These are phyloP conservation scores for Poeciliopsis gracilis DNA, from an alignment of 2,797 vertebrate genomes.

Conservation along the genomic window DNA sequence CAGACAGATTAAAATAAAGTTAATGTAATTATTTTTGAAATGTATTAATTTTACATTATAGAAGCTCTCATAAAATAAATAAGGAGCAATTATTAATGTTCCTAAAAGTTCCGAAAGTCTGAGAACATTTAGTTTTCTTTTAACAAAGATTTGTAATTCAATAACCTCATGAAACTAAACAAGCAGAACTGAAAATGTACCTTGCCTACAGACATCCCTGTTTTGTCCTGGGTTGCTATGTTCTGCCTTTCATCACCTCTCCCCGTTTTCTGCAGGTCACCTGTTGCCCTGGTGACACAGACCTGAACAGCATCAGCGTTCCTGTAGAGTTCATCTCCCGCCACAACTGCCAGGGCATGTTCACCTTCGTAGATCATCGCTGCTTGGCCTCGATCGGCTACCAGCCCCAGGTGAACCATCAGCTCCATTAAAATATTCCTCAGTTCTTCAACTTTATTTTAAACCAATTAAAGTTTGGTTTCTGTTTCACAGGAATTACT, in stretches of 20 bases:
- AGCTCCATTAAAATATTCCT: too few relatives aligned
- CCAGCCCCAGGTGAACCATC: constrained; percentile 89
- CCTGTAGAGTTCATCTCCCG: constrained; percentile 97
- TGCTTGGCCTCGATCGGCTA: constrained; percentile 91
- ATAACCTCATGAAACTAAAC: constrained; percentile 5
- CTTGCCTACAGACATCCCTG: background rate
- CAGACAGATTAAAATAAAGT: background rate
- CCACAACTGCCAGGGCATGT: constrained; percentile 91
- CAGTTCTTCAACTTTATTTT: background rate
- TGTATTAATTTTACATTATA: background rate
- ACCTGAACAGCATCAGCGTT: constrained; percentile 86
- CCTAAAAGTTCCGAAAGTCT: background rate
- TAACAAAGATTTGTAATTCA: background rate
- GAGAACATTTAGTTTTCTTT: background rate
- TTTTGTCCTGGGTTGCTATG: background rate
- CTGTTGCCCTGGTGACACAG: constrained; percentile 90
- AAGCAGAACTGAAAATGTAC: background rate
- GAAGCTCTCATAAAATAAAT: background rate
- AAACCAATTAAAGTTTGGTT: constrained; percentile 8
- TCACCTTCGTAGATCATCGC: constrained; percentile 96
- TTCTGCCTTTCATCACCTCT: background rate
- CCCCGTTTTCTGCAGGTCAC: constrained; percentile 83
- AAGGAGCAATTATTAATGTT: background rate
- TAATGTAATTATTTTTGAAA: background rate
- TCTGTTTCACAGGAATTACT: constrained; percentile 86